phyloP scores from a whole-genome alignment of 2,797 vertebrate genomes.

The Clarias platycephalus region DNA sequence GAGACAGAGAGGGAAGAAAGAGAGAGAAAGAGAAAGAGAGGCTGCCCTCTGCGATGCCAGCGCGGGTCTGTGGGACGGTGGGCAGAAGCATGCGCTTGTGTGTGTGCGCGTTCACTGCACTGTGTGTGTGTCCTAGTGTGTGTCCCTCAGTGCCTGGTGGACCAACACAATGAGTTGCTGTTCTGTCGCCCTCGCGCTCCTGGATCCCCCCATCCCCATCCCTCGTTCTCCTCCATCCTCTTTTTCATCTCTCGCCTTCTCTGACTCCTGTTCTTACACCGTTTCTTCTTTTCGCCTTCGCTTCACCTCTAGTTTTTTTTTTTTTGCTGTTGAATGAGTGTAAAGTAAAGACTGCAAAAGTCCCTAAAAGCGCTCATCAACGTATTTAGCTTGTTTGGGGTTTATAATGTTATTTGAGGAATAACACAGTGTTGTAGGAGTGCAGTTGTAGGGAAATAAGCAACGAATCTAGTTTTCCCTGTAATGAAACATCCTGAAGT shows the following conservation, averaged over 20 bases:
- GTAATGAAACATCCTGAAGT: neutral
- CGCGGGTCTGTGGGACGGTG: constrained; percentile 71
- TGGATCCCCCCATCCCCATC: constrained; percentile 65
- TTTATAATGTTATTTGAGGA: neutral
- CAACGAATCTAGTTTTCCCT: neutral
- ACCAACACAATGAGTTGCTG: constrained; percentile 77
- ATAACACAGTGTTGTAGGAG: neutral
- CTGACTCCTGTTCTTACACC: constrained; percentile 58
- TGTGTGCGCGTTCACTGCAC: constrained; percentile 69
- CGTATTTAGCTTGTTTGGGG: neutral
- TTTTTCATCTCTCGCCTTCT: constrained; percentile 65
- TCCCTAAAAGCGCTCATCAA: neutral
- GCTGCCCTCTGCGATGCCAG: constrained; percentile 72
- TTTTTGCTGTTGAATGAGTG: constrained; percentile 34
- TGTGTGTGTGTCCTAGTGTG: constrained; percentile 77
- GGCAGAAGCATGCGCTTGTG: constrained; percentile 74
- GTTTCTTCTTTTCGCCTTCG: constrained; percentile 58
- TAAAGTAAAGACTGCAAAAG: constrained; percentile 13
- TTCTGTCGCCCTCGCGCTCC: constrained; percentile 68
- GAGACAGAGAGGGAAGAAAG: constrained; percentile 54
- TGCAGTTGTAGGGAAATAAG: neutral
- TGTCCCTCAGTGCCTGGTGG: constrained; percentile 84
- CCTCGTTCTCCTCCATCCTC: constrained; percentile 65
- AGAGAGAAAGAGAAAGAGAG: constrained; percentile 61
- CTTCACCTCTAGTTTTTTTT: constrained; percentile 52